These are phyloP conservation scores for Trochalopteron elliotii DNA, from an alignment of 2,113 vertebrate genomes.

Conservation along the genomic window DNA sequence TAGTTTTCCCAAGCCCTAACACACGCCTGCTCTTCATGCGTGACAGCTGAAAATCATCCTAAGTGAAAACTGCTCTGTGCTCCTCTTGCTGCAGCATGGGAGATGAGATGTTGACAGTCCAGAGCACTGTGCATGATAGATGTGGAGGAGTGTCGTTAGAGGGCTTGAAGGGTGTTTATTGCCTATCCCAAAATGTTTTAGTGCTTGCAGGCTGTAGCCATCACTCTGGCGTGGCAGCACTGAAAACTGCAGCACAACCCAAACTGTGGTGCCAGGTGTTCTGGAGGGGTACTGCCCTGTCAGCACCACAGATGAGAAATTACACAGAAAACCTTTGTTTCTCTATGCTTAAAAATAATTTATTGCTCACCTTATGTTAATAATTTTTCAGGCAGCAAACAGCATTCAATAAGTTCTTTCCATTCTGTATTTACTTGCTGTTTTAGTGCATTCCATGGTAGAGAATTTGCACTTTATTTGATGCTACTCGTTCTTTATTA, in stretches of 20 bases:
- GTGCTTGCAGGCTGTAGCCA: not conserved
- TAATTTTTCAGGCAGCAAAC: not conserved
- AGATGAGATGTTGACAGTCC: not conserved
- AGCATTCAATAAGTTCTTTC: not conserved
- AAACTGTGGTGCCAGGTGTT: not conserved
- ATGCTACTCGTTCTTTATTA: not conserved
- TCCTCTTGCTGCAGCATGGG: not conserved
- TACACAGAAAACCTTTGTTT: not conserved
- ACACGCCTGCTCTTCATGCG: accelerated
- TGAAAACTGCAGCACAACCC: not conserved
- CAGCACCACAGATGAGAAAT: not conserved
- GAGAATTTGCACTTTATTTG: not conserved
- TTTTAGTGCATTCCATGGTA: not conserved
- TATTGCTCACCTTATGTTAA: not conserved
- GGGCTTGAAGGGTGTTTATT: not conserved
- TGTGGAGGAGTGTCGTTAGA: not conserved
- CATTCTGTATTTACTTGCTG: not conserved
- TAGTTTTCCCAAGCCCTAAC: not conserved
- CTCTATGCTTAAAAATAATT: not conserved
- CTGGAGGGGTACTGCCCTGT: not conserved
- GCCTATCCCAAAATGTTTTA: not conserved
- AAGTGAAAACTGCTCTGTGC: not conserved
- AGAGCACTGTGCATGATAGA: not conserved
- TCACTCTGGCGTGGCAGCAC: not conserved
- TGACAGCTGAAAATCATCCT: not conserved